These are phyloP conservation scores for Hemaris fuciformis DNA, from an alignment of 2,888 invertebrate genomes.

Conservation along the genomic window DNA sequence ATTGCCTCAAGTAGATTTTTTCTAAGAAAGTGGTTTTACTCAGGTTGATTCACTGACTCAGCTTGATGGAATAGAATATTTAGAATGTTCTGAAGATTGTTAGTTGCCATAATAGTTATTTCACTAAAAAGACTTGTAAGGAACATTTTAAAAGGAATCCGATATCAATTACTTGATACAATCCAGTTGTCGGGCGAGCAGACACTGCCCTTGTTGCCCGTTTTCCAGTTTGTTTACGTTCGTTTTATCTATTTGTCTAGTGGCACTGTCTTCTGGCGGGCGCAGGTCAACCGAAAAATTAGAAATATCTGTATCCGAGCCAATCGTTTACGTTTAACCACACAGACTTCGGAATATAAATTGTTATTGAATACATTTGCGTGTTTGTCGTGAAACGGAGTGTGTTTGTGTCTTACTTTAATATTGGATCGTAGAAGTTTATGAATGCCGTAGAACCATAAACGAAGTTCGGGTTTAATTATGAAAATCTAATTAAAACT, in stretches of 20 bases:
- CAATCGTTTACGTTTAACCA: slow-evolving; percentile 47
- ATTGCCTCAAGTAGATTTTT: no score
- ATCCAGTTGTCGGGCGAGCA: slow-evolving; percentile 37
- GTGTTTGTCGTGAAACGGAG: neutral
- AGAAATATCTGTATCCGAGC: slow-evolving; percentile 67
- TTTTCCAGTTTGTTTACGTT: slow-evolving; percentile 60
- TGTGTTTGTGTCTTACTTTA: neutral
- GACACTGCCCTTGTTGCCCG: slow-evolving; percentile 45
- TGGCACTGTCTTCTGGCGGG: slow-evolving; percentile 47
- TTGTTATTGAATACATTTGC: slow-evolving; percentile 9
- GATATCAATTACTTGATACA: slow-evolving; percentile 54
- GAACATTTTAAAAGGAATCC: slow-evolving; percentile 29
- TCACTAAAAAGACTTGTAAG: no score
- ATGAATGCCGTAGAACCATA: neutral
- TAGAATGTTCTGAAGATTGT: no score
- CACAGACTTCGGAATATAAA: slow-evolving; percentile 28
- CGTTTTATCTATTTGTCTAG: slow-evolving; percentile 61
- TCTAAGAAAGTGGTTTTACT: no score
- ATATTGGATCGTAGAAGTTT: neutral
- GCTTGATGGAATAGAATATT: no score
- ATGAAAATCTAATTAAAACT: neutral
- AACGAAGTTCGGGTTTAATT: neutral
- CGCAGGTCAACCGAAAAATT: slow-evolving; percentile 71
- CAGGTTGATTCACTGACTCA: no score
- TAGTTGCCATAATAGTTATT: no score